Conservation (phyloP, 2,888 invertebrate species). For the Ophion ellenae region DNA sequence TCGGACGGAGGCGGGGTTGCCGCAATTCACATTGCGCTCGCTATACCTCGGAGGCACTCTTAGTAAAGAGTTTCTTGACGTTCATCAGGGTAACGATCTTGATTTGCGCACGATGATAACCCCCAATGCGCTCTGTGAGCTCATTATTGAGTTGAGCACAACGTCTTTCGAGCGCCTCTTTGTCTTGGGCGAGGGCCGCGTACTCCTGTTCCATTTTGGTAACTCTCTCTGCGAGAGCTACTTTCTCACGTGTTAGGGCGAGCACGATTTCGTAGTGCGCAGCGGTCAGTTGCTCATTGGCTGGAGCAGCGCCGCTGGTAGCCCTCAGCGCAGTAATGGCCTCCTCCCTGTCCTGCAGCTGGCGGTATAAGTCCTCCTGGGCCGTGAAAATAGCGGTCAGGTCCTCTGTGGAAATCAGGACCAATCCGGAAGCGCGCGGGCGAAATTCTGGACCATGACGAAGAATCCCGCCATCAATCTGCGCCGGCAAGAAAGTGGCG, state of each 20-base stretch:
- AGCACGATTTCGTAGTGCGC: background rate
- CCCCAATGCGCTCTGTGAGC: background rate
- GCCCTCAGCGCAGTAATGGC: no score
- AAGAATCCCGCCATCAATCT: fast-evolving
- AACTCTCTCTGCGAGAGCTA: background rate
- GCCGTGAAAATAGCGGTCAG: background rate
- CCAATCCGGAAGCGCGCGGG: background rate
- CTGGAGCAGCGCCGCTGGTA: background rate
- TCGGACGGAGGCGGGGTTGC: conserved; percentile 8
- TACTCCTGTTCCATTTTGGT: background rate
- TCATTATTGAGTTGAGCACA: background rate
- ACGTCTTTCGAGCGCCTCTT: background rate
- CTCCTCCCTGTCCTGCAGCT: no score
- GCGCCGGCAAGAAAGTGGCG: background rate
- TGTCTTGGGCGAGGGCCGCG: no score
- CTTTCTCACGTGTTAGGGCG: background rate
- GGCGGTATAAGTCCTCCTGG: background rate
- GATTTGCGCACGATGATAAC: background rate
- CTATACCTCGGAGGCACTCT: background rate
- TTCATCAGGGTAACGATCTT: background rate
- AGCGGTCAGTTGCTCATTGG: background rate
- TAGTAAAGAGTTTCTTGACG: conserved; percentile 4
- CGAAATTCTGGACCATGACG: background rate
- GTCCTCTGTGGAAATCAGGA: background rate
- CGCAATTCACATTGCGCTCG: conserved; percentile 22